Evolutionary conservation across 2,797 vertebrate species (phyloP).

Genomic region (Petrocephalus schoutedeni): DNA sequence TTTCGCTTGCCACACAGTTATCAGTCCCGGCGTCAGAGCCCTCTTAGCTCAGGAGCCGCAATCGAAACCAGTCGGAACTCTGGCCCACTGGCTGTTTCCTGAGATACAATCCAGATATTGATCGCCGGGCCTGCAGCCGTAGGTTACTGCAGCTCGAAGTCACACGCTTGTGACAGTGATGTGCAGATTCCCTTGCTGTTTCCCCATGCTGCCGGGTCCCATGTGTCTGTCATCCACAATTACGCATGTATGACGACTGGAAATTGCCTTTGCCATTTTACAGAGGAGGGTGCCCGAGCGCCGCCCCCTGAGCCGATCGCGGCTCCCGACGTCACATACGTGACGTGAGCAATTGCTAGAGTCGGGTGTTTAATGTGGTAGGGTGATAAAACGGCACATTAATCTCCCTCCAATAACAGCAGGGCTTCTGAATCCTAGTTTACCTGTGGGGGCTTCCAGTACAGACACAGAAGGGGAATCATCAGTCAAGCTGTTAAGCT

Average conservation of each 20-base stretch:
- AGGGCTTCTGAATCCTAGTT: not conserved
- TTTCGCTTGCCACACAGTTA: not conserved
- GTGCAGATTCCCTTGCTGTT: not conserved
- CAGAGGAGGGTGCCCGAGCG: not conserved
- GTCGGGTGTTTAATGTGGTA: not conserved
- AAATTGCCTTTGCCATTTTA: not conserved
- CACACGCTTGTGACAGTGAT: not conserved
- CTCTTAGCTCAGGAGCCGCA: not conserved
- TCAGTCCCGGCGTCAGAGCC: not conserved
- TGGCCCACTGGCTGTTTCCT: not conserved
- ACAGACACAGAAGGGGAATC: not conserved
- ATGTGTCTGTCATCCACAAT: not conserved
- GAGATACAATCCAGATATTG: not conserved
- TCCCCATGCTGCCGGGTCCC: not conserved
- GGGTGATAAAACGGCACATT: not conserved
- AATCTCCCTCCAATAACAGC: conserved; percentile 28
- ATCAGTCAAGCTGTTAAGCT: not conserved
- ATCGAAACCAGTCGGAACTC: not conserved
- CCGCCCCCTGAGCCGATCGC: not conserved
- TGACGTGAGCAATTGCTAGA: not conserved
- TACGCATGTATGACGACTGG: not conserved
- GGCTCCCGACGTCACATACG: not conserved
- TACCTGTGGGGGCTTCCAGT: not conserved
- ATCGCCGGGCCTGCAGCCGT: not conserved
- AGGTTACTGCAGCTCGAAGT: not conserved